Conservation (phyloP, 1,140 invertebrate genomes). For the Drosophila tristis region DNA sequence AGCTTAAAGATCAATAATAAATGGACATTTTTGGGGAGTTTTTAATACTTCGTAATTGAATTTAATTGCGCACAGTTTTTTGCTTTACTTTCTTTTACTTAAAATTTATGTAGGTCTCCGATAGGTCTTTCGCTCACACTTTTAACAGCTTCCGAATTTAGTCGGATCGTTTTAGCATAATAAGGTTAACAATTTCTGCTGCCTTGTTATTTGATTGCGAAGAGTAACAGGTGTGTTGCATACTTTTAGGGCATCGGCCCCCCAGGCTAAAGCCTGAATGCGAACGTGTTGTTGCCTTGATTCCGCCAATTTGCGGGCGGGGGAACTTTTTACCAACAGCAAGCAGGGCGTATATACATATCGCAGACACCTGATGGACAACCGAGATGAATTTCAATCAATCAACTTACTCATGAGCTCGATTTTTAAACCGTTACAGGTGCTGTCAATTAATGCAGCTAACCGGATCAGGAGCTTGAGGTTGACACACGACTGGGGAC, state of each 20-base stretch:
- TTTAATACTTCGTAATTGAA: too few relatives aligned
- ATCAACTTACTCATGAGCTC: conserved; percentile 17
- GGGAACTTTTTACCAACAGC: neutral
- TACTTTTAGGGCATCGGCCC: conserved; percentile 29
- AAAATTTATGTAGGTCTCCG: neutral
- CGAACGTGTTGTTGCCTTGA: conserved; percentile 36
- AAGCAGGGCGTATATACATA: neutral
- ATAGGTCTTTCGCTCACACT: neutral
- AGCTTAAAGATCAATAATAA: too few relatives aligned
- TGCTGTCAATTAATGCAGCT: conserved; percentile 52
- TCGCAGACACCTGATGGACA: conserved; percentile 31
- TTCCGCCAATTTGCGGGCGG: conserved; percentile 35
- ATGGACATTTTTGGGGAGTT: too few relatives aligned
- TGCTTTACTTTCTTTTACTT: too few relatives aligned
- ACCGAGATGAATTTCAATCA: conserved; percentile 11
- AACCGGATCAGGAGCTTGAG: conserved; percentile 35
- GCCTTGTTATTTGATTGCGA: conserved; percentile 5
- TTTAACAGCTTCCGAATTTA: neutral
- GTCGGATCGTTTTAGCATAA: conserved; percentile 9
- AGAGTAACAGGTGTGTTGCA: conserved; percentile 44
- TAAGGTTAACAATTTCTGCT: conserved; percentile 34
- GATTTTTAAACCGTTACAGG: conserved; percentile 40
- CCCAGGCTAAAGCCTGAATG: neutral
- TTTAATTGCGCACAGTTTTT: too few relatives aligned
- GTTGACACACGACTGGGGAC: neutral